Percentiles rank a stretch among this genome's conserved stretches.
phyloP scores from a whole-genome alignment of 1,140 invertebrate species.

The Brachionus plicatilis region DNA sequence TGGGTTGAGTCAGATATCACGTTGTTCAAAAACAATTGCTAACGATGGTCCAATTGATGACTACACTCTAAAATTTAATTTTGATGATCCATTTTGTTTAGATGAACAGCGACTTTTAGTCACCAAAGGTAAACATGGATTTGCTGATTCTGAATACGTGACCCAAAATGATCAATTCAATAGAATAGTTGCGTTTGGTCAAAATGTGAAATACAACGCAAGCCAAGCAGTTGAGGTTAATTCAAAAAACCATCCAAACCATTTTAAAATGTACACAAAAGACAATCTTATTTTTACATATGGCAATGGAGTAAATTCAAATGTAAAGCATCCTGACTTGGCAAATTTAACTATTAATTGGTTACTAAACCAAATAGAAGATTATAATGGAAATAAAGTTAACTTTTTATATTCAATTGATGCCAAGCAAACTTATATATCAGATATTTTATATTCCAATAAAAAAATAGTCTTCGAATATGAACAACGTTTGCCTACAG shows the following conservation, averaged over 20 bases:
- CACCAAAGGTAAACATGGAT: neutral
- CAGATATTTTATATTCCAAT: neutral
- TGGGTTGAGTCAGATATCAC: neutral
- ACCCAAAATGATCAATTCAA: constrained; percentile 2
- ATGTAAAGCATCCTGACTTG: neutral
- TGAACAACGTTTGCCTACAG: neutral
- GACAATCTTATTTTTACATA: neutral
- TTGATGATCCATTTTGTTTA: constrained; percentile 8
- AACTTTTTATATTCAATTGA: constrained; percentile 9
- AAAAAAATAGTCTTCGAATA: constrained; percentile 6
- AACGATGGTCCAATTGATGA: constrained; percentile 12
- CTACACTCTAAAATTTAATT: constrained; percentile 9
- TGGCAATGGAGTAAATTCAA: neutral
- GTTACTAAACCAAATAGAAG: constrained; percentile 8
- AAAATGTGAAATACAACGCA: neutral
- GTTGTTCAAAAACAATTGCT: neutral
- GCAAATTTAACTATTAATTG: neutral
- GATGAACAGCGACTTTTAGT: neutral
- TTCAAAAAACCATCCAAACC: neutral
- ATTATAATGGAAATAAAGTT: constrained; percentile 4
- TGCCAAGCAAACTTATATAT: neutral
- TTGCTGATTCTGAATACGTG: neutral
- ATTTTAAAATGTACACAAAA: constrained; percentile 2
- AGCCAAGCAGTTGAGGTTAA: neutral
- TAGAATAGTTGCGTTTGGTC: neutral